These are phyloP conservation scores for Hirundo rustica DNA, from an alignment of 2,797 vertebrate genomes.

Conservation along the genomic window DNA sequence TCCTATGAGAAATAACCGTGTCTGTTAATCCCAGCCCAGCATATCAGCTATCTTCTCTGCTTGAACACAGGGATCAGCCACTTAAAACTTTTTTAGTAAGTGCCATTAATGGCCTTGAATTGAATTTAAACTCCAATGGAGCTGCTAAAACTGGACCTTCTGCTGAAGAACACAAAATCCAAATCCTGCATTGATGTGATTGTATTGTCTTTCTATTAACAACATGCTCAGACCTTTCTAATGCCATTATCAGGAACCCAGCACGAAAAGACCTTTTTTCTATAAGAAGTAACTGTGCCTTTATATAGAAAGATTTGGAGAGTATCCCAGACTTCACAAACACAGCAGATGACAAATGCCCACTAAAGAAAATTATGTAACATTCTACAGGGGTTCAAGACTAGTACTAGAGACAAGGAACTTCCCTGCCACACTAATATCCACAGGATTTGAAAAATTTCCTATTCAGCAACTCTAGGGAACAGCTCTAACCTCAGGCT, in stretches of 20 bases:
- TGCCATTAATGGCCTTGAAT: background rate
- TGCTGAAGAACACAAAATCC: background rate
- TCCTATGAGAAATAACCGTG: background rate
- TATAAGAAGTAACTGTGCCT: background rate
- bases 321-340: background rate
- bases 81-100: background rate
- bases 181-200: background rate
- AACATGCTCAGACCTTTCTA: background rate
- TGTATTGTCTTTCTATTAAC: background rate
- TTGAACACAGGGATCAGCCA: background rate
- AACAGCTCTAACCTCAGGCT: slow-evolving; percentile 1
- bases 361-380: background rate
- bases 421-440: background rate
- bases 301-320: background rate
- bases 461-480: slow-evolving; percentile 11
- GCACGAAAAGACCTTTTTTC: background rate
- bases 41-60: background rate
- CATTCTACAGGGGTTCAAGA: background rate
- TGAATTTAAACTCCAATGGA: background rate
- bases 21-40: background rate
- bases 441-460: slow-evolving; percentile 14
- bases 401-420: background rate
- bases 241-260: background rate
- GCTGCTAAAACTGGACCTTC: background rate
- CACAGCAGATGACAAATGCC: background rate